These are phyloP conservation scores for Anthonomus grandis DNA, from an alignment of 1,140 invertebrate genomes.

Conservation along the genomic window DNA sequence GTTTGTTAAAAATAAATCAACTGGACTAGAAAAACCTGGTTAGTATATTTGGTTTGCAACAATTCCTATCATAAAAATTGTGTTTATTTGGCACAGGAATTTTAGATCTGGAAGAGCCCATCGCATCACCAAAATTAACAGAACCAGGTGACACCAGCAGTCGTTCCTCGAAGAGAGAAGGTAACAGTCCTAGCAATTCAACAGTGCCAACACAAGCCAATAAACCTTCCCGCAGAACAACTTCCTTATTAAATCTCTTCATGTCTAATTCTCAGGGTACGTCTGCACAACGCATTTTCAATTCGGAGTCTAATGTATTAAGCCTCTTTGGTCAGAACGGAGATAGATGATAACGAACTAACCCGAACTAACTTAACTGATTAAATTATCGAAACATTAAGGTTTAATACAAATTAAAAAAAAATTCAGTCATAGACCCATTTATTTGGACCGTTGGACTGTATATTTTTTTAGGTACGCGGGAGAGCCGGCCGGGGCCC, in stretches of 20 bases:
- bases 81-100: slow-evolving; percentile 29
- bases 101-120: slow-evolving; percentile 53
- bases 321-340: slow-evolving; percentile 2
- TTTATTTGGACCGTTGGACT: slow-evolving; percentile 43
- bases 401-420: slow-evolving; percentile 19
- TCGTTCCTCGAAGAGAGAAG: slow-evolving; percentile 53
- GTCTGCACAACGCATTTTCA: slow-evolving; percentile 38
- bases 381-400: slow-evolving; percentile 11
- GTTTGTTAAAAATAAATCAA: slow-evolving; percentile 87
- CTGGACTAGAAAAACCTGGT: slow-evolving; percentile 89
- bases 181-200: slow-evolving; percentile 51
- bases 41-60: too few species aligned
- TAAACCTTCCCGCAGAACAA: slow-evolving; percentile 86
- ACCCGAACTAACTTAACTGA: neutral
- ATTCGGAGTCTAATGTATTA: slow-evolving; percentile 14
- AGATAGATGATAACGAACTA: neutral
- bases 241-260: slow-evolving; percentile 90
- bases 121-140: slow-evolving; percentile 39
- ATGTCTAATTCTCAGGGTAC: slow-evolving; percentile 91
- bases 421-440: too few species aligned
- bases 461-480: slow-evolving; percentile 50
- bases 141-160: slow-evolving; percentile 12
- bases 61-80: too few species aligned
- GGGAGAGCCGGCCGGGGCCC: slow-evolving; percentile 47
- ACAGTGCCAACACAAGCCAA: slow-evolving; percentile 56